phyloP scores from a whole-genome alignment of 2,888 invertebrate species.

The Trichogramma dendrolimi region DNA sequence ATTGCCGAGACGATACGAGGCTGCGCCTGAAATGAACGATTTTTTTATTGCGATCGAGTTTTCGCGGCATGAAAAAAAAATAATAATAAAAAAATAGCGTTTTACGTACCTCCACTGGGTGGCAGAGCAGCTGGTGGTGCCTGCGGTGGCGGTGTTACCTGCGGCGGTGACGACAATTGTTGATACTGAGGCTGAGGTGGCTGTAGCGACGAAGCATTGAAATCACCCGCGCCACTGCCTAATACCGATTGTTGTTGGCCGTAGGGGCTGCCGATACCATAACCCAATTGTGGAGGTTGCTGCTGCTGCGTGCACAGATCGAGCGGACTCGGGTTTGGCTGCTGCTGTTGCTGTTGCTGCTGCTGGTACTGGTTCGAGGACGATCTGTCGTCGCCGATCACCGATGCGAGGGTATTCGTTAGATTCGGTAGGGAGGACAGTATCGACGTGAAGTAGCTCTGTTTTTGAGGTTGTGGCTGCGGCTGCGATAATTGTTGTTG shows the following conservation, averaged over 20 bases:
- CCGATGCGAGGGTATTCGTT: conserved; percentile 37
- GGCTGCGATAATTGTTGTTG: neutral
- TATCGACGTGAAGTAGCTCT: conserved; percentile 46
- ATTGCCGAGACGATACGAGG: conserved; percentile 63
- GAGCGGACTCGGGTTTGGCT: neutral
- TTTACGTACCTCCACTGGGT: conserved; percentile 36
- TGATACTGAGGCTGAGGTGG: conserved; percentile 1
- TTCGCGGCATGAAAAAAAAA: neutral
- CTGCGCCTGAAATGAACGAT: conserved; percentile 31
- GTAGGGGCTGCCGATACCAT: neutral
- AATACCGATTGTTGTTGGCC: conserved; percentile 4
- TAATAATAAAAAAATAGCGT: conserved; percentile 8
- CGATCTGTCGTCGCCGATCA: conserved; percentile 35
- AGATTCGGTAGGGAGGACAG: conserved; percentile 47
- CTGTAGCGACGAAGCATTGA: conserved; percentile 11
- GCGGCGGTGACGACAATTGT: conserved; percentile 23
- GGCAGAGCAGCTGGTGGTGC: conserved; percentile 33
- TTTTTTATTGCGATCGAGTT: conserved; percentile 1
- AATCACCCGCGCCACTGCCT: conserved; percentile 7
- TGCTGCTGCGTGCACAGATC: neutral
- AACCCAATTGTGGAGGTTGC: neutral
- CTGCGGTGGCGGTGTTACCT: conserved; percentile 14
- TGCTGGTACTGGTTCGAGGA: neutral
- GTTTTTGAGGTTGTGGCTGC: conserved; percentile 32
- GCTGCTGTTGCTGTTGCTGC: conserved; percentile 2